Evolutionary conservation across 2,888 invertebrate species (phyloP).

Genomic region (Amiota minor): DNA sequence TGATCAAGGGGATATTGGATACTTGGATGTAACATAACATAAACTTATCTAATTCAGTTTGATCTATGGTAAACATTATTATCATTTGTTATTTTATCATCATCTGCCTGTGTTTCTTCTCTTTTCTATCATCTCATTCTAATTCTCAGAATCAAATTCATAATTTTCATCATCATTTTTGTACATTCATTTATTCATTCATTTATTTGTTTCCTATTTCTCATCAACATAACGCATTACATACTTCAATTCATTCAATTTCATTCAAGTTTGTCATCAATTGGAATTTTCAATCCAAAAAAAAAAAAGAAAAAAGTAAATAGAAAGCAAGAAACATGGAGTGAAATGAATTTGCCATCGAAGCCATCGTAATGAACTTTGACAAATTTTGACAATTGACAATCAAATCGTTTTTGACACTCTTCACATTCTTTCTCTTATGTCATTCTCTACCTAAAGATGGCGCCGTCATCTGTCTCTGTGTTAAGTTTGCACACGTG

Average conservation of each 20-base stretch:
- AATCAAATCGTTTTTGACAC: conserved; percentile 40
- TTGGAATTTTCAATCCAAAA: conserved; percentile 32
- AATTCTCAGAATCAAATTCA: neutral
- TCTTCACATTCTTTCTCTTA: neutral
- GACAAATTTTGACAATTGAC: conserved; percentile 66
- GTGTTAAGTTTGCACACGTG: neutral
- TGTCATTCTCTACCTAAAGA: neutral
- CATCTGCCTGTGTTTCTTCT: too few relatives aligned
- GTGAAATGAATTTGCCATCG: conserved; percentile 43
- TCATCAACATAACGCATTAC: conserved; percentile 34
- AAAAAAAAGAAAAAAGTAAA: neutral
- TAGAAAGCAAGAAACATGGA: neutral
- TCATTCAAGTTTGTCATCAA: conserved; percentile 9
- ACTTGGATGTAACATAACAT: conserved; percentile 1
- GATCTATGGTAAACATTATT: too few relatives aligned
- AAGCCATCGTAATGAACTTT: conserved; percentile 52
- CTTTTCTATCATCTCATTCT: neutral
- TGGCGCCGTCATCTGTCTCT: neutral
- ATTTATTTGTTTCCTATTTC: too few relatives aligned
- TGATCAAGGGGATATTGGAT: neutral
- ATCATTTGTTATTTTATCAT: too few relatives aligned
- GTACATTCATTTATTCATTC: neutral
- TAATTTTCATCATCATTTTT: neutral
- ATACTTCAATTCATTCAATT: conserved; percentile 8
- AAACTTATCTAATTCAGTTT: too few relatives aligned